Conservation (phyloP, 2,113 vertebrate species). For the Falco punctatus region DNA sequence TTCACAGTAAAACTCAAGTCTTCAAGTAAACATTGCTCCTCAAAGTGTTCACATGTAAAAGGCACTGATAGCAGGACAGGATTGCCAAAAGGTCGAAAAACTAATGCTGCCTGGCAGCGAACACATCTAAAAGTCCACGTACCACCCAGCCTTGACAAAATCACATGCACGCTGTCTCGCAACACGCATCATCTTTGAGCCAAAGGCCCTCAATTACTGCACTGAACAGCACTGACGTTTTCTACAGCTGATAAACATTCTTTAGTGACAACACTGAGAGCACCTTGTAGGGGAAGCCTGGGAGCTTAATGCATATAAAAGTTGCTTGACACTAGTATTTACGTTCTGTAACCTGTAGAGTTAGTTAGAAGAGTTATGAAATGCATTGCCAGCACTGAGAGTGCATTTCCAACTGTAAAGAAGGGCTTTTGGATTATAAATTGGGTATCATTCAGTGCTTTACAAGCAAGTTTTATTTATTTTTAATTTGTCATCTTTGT, state of each 20-base stretch:
- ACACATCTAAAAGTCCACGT: fast-evolving
- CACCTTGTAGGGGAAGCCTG: background rate
- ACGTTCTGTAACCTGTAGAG: background rate
- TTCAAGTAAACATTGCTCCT: background rate
- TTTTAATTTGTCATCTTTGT: background rate
- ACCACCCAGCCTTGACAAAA: background rate
- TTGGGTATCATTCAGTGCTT: background rate
- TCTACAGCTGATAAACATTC: background rate
- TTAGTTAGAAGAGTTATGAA: background rate
- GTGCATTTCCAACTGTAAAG: background rate
- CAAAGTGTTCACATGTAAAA: background rate
- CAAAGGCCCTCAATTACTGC: background rate
- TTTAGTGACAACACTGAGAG: background rate
- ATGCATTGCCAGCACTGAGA: background rate
- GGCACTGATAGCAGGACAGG: fast-evolving
- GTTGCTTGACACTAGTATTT: background rate
- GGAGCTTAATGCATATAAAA: background rate
- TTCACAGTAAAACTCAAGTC: background rate
- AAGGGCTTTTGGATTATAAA: background rate
- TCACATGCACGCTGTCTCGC: fast-evolving
- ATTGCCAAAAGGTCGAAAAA: background rate
- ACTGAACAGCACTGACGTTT: background rate
- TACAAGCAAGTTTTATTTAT: background rate
- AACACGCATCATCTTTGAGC: background rate
- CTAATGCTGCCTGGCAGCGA: fast-evolving